Evolutionary conservation across 2,113 vertebrate species (phyloP).

Genomic region (Myiagra hebetior): DNA sequence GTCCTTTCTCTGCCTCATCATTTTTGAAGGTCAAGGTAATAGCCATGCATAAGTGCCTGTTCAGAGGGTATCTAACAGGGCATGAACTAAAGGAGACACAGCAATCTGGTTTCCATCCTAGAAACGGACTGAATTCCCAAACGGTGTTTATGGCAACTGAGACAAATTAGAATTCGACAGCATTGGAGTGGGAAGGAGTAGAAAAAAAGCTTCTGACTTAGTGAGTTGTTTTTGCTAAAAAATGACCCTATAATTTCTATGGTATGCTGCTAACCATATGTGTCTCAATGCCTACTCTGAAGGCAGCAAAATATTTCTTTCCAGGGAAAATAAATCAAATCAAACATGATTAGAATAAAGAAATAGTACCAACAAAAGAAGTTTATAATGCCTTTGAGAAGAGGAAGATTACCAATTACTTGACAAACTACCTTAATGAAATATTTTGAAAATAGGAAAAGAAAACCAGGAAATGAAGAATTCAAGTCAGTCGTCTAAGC

Average conservation of each 20-base stretch:
- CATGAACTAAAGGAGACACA: background rate
- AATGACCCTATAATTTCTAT: background rate
- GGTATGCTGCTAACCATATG: background rate
- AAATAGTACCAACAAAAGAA: background rate
- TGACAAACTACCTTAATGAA: background rate
- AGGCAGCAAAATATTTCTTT: background rate
- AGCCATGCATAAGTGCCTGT: background rate
- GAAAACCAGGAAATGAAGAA: background rate
- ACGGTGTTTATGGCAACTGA: background rate
- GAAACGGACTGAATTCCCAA: conserved; percentile 31
- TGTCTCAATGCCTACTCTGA: background rate
- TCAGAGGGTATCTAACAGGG: background rate
- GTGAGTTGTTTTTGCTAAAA: background rate
- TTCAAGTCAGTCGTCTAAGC: background rate
- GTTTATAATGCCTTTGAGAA: background rate
- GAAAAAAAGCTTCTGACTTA: background rate
- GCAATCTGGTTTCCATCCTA: background rate
- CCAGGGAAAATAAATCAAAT: background rate
- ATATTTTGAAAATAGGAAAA: background rate
- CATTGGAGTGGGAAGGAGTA: background rate
- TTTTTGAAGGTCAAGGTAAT: background rate
- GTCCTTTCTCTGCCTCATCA: background rate
- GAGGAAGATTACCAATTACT: background rate
- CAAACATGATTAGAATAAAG: background rate
- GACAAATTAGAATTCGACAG: conserved; percentile 31